These are phyloP conservation scores for Trichogramma evanescens DNA, from an alignment of 2,888 invertebrate genomes.

Conservation along the genomic window DNA sequence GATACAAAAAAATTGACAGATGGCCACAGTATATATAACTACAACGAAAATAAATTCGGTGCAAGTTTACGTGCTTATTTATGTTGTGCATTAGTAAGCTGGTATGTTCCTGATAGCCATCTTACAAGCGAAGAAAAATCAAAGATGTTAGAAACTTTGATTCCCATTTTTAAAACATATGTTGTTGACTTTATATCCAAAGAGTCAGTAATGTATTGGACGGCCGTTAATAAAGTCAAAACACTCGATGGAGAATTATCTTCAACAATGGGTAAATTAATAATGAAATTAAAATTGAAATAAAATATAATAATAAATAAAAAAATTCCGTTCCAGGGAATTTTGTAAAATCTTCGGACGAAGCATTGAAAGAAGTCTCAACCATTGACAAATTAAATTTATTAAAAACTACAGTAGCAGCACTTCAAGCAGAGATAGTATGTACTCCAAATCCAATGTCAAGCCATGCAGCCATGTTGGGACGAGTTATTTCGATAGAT, in stretches of 20 bases:
- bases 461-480: constrained; percentile 29
- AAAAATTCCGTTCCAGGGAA: no score
- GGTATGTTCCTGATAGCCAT: constrained; percentile 24
- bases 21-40: constrained; percentile 29
- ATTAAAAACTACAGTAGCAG: constrained; percentile 29
- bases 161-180: constrained; percentile 27
- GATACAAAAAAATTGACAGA: constrained; percentile 27
- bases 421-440: constrained; percentile 31
- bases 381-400: constrained; percentile 27
- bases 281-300: neutral
- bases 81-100: constrained; percentile 34
- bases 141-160: constrained; percentile 14
- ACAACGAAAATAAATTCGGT: constrained; percentile 21
- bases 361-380: no score
- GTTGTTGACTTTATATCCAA: constrained; percentile 31
- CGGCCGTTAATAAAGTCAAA: constrained; percentile 28
- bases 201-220: constrained; percentile 30
- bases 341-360: no score
- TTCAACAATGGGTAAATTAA: constrained; percentile 24
- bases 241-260: constrained; percentile 31
- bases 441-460: constrained; percentile 37
- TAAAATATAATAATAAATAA: neutral
- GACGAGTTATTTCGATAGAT: constrained; percentile 25
- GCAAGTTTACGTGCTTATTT: constrained; percentile 39
- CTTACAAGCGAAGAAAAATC: constrained; percentile 13